phyloP scores from a whole-genome alignment of 2,797 vertebrate genomes.

The Helostoma temminkii region DNA sequence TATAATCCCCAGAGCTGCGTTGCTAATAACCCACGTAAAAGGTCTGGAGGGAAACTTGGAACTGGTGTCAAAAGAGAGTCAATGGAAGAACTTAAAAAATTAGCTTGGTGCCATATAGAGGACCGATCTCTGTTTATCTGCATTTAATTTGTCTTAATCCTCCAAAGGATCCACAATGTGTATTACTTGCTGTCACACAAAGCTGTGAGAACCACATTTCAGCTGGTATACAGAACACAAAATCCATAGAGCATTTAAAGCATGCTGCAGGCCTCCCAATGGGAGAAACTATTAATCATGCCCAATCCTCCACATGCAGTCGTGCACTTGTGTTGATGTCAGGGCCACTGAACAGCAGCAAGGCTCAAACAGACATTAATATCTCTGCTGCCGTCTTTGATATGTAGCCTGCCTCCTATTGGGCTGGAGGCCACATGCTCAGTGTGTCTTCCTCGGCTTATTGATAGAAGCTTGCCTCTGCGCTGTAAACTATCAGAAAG shows the following conservation, averaged over 20 bases:
- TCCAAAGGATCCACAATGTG: conserved; percentile 3
- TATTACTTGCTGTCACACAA: background rate
- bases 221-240: conserved; percentile 8
- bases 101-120: conserved; percentile 24
- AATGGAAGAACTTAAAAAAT: conserved; percentile 54
- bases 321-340: conserved; percentile 29
- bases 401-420: conserved; percentile 49
- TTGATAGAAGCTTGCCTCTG: conserved; percentile 45
- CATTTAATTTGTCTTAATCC: conserved; percentile 24
- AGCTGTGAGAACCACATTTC: conserved; percentile 24
- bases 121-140: conserved; percentile 14
- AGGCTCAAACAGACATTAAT: conserved; percentile 37
- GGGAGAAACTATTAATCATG: conserved; percentile 60
- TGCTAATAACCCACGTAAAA: conserved; percentile 81
- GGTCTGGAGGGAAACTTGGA: conserved; percentile 68
- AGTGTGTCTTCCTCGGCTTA: conserved; percentile 17
- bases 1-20: conserved; percentile 70
- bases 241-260: conserved; percentile 26
- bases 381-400: conserved; percentile 22
- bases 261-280: conserved; percentile 38
- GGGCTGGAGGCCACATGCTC: conserved; percentile 46
- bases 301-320: conserved; percentile 40
- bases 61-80: conserved; percentile 64
- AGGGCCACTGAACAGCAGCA: conserved; percentile 35
- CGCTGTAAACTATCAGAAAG: conserved; percentile 24